Conservation (phyloP, 2,113 vertebrate genomes). For the Parus major region DNA sequence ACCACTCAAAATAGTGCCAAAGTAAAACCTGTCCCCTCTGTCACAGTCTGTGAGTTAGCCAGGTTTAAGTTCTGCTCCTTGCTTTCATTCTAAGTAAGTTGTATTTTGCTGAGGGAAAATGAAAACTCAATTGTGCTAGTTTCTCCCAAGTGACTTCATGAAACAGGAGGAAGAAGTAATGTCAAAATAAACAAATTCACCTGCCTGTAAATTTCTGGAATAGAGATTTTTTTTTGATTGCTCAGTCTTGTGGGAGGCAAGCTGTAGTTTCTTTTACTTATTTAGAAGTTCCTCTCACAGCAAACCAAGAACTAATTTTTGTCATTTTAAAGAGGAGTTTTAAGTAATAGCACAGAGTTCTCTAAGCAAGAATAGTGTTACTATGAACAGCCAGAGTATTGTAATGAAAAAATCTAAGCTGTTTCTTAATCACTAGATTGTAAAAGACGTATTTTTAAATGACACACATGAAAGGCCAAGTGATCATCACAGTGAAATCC, state of each 20-base stretch:
- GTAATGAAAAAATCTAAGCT: not conserved
- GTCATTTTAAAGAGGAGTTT: not conserved
- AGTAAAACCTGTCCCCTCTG: not conserved
- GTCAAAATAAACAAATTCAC: slow-evolving; percentile 14
- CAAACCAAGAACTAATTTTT: not conserved
- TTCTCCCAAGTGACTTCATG: not conserved
- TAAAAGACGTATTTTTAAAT: not conserved
- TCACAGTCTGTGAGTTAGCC: not conserved
- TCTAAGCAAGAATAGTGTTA: not conserved
- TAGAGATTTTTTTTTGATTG: not conserved
- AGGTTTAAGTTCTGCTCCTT: not conserved
- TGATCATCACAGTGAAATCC: not conserved
- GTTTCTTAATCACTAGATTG: not conserved
- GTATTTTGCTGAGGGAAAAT: not conserved
- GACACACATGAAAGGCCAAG: not conserved
- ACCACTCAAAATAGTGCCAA: not conserved
- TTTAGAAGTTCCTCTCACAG: slow-evolving; percentile 4
- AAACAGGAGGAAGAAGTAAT: slow-evolving; percentile 8
- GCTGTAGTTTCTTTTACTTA: slow-evolving; percentile 8
- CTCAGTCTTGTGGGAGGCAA: not conserved
- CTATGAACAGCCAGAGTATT: not conserved
- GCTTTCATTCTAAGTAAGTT: not conserved
- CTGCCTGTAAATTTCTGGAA: not conserved
- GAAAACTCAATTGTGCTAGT: not conserved
- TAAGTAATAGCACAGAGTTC: not conserved